phyloP scores from a whole-genome alignment of 1,140 invertebrate genomes.

The Drosophila jambulina region DNA sequence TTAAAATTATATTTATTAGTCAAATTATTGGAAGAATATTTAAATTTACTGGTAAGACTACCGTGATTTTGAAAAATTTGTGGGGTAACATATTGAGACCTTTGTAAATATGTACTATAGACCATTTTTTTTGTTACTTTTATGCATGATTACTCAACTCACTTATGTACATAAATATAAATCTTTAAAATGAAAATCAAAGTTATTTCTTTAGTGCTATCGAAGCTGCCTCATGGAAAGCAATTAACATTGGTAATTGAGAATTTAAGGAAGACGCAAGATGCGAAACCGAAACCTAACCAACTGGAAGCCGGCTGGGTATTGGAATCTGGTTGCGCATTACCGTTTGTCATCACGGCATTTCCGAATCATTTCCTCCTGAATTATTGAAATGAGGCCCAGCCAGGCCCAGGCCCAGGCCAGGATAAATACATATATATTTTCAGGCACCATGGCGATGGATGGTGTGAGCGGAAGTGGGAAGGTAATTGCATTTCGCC shows the following conservation, averaged over 20 bases:
- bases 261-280: neutral
- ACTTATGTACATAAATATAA: neutral
- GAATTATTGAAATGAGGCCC: slow-evolving; percentile 69
- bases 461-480: slow-evolving; percentile 31
- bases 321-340: slow-evolving; percentile 54
- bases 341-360: slow-evolving; percentile 70
- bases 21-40: neutral
- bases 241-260: slow-evolving; percentile 15
- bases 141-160: neutral
- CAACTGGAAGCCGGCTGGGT: slow-evolving; percentile 44
- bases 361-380: slow-evolving; percentile 73
- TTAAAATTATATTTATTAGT: too few relatives aligned
- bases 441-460: slow-evolving; percentile 5
- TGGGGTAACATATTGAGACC: too few relatives aligned
- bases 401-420: slow-evolving; percentile 12
- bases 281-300: slow-evolving; percentile 3
- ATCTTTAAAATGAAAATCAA: neutral
- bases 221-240: neutral
- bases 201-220: too few relatives aligned
- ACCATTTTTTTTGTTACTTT: neutral
- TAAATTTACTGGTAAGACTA: neutral
- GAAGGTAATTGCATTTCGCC: slow-evolving; percentile 61
- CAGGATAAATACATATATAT: slow-evolving; percentile 1
- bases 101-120: too few relatives aligned
- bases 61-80: too few relatives aligned